Evolutionary conservation across 2,113 vertebrate genomes (phyloP), one percentile per base, ranked within the genome.

Genomic region (Lophura nycthemera): DNA sequence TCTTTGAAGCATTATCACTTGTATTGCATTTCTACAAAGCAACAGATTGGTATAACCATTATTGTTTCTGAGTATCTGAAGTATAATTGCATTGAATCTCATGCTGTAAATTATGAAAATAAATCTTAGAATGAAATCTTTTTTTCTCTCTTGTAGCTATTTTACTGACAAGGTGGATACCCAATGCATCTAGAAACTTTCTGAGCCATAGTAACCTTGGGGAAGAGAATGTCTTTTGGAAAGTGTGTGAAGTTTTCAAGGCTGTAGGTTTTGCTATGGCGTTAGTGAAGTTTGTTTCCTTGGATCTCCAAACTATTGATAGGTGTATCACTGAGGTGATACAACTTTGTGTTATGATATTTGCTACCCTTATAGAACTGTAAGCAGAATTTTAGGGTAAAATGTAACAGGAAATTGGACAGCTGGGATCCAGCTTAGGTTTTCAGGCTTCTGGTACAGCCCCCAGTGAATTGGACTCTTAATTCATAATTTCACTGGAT

Each of bases 1-100:
- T 13, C 50, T 17, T 69, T 30, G 29, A 30, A 22, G 34, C 1
- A 0, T 87, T 85, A 15, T 10, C 1, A 1, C 2, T 3, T 48
- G 10, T 29, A 24, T 3, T 48, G 10, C 25, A 21, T 14, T 63
- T 90, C 30, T 90, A 10, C 22, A 72, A 20, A 60, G 40, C 25
- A 38, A 10, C 10, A 50, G 10, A 19, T 83, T n/a, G 25, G 30
- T n/a, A 42, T 61, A 60, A 66, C 45, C 63, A 3, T 25, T 71
- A 80, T 71, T 86, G 29, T 78, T 89, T 8, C 67, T 59, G 90
- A 89, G 59, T 94, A 63, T 4, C 4, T 50, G 47, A 64, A 47
- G 22, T 78, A 29, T 29, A 71, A 50, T 32, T 29, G 7, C 36
- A 67, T 69, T 76, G n/a, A 45, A 54, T 71, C 13, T 88, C 56